A percentile compares a stretch with the other conserved stretches of the same genome.
Conservation (phyloP, 1,140 invertebrate species). For the Leguminivora glycinivorella region DNA sequence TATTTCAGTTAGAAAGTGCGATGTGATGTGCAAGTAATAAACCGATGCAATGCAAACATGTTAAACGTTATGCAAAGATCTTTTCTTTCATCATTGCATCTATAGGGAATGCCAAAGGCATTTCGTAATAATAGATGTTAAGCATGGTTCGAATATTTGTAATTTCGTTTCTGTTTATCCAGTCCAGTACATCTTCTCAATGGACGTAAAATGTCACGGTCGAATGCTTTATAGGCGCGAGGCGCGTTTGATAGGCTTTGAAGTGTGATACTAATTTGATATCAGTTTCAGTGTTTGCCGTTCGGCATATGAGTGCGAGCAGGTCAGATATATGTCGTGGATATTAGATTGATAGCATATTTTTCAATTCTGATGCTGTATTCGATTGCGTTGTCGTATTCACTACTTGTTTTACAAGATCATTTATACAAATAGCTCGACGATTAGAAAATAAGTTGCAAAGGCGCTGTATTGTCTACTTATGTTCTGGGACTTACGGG, state of each 20-base stretch:
- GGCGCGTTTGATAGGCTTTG: not conserved
- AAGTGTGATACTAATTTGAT: not conserved
- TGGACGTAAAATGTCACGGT: conserved; percentile 41
- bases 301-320: not conserved
- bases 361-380: not conserved
- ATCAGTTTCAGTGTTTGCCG: not conserved
- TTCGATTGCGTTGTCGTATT: not conserved
- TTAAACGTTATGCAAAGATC: not conserved
- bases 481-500: too few species aligned
- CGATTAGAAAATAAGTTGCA: too few species aligned
- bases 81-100: not conserved
- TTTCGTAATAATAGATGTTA: not conserved
- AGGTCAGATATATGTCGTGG: not conserved
- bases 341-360: not conserved
- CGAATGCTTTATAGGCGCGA: conserved; percentile 26
- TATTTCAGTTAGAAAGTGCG: too few species aligned
- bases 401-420: not conserved
- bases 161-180: conserved; percentile 1
- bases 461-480: too few species aligned
- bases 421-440: not conserved
- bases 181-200: conserved; percentile 25
- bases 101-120: not conserved
- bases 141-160: not conserved
- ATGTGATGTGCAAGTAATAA: too few species aligned
- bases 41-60: not conserved